Evolutionary conservation across 2,113 vertebrate species (phyloP), one percentile per base, ranked within the genome.

Genomic region (Stegastes partitus): DNA sequence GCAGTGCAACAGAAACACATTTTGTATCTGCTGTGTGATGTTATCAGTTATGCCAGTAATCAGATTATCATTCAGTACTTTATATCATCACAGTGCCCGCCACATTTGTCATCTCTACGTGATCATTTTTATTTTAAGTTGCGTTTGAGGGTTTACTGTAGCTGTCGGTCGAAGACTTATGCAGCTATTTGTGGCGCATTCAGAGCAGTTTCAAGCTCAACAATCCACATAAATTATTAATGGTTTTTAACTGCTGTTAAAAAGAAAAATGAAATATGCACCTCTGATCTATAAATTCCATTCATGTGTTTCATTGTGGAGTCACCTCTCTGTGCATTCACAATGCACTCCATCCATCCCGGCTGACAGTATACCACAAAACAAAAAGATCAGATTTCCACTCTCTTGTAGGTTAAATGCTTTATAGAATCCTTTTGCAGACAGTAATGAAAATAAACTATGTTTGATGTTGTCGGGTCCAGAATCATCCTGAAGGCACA

Each of bases 221-320:
- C 70, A 95, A 94, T 92, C 86, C 92, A 94, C 94, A 95, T 95
- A 93, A 95, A 95, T 96, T 96, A 96, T 96, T 95, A 95, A 96
- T 95, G 95, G 94, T 94, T 95, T 77, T 68, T 74, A 89, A 82
- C 82, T 50, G 61, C 86, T 84, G 80, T 94, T 94, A 93, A 85
- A 79, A 92, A 86, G 75, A 82, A 77, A 78, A 75, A 81, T 82
- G 71, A 37, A 82, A 88, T 71, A 73, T 67, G 79, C 77, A 74
- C 69, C 64, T 81, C 65, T 75, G 74, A 86, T 84, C 87, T 72
- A 88, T 85, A 89, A 75, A 88, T 89, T 85, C 69, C 57, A 77
- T 82, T 73, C 45, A 63, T 31, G 82, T 34, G 71, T 72, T 85
- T 83, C 71, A 83, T 65, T 79, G 59, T 59, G 39, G 45, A 85